phyloP scores from a whole-genome alignment of 2,888 invertebrate species.

The Dimorphilus gyrociliatus region DNA sequence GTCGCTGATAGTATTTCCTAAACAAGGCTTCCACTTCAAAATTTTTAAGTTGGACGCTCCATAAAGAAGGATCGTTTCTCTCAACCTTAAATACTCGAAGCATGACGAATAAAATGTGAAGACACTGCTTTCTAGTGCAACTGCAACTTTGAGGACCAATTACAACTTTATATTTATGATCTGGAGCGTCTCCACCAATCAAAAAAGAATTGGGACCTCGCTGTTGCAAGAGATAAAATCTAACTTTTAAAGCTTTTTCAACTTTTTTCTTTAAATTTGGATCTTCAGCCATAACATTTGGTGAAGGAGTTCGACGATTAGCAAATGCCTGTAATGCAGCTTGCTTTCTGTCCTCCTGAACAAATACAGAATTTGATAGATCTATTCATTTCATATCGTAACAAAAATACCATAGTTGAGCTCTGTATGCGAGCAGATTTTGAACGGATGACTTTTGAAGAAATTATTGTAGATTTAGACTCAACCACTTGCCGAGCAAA shows the following conservation, averaged over 20 bases:
- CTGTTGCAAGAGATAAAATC: slow-evolving; percentile 39
- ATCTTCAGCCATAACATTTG: slow-evolving; percentile 7
- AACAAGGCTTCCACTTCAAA: slow-evolving; percentile 39
- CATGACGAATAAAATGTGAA: slow-evolving; percentile 41
- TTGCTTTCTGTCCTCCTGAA: background rate
- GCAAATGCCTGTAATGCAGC: no score
- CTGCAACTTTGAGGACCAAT: slow-evolving; percentile 41
- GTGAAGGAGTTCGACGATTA: slow-evolving; percentile 9
- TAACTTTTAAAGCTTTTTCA: slow-evolving; percentile 31
- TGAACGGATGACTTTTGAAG: no score
- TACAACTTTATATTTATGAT: slow-evolving; percentile 39
- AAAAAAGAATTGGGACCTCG: slow-evolving; percentile 40
- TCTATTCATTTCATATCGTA: no score
- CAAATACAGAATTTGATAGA: slow-evolving; percentile 1
- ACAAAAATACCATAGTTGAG: no score
- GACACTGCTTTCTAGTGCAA: slow-evolving; percentile 37
- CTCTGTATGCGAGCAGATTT: no score
- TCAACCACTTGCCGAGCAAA: no score
- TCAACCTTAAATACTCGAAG: slow-evolving; percentile 39
- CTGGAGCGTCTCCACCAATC: slow-evolving; percentile 38
- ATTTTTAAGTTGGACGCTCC: slow-evolving; percentile 37
- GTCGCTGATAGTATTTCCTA: slow-evolving; percentile 29
- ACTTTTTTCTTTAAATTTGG: slow-evolving; percentile 21
- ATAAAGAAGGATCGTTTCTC: slow-evolving; percentile 33
- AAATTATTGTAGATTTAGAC: no score